Conservation (phyloP, 2,113 vertebrate species). For the Scartelaos histophorus region DNA sequence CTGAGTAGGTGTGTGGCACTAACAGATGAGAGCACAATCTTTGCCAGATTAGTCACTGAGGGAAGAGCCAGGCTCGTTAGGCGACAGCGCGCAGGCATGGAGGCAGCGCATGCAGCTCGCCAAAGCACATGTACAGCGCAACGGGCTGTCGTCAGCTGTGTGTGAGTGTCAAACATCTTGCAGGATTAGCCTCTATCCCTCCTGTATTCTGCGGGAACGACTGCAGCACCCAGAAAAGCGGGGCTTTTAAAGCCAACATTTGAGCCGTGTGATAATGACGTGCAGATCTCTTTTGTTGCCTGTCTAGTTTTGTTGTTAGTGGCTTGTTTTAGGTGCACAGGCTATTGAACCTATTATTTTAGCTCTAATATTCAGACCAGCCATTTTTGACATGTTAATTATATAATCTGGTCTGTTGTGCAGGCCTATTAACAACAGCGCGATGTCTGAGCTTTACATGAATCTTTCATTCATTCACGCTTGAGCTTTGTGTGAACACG, state of each 20-base stretch:
- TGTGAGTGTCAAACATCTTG: conserved; percentile 43
- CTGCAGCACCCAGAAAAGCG: conserved; percentile 41
- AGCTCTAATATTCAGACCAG: not conserved
- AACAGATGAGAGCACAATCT: conserved; percentile 72
- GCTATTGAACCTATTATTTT: conserved; percentile 18
- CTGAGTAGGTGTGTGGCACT: conserved; percentile 62
- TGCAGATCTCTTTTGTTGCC: conserved; percentile 49
- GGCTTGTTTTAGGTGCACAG: conserved; percentile 2
- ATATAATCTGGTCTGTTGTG: conserved; percentile 9
- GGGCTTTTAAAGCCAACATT: conserved; percentile 49
- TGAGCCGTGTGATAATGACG: conserved; percentile 38
- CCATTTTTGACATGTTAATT: conserved; percentile 3
- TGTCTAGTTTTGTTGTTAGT: conserved; percentile 27
- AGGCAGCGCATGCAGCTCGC: conserved; percentile 49
- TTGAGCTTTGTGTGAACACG: conserved; percentile 41
- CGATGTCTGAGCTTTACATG: conserved; percentile 43
- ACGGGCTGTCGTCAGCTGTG: conserved; percentile 45
- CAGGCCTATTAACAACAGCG: conserved; percentile 9
- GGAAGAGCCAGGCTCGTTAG: conserved; percentile 68
- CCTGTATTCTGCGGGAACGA: conserved; percentile 69
- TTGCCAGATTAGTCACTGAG: conserved; percentile 72
- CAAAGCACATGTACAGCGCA: conserved; percentile 6
- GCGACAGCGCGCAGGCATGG: conserved; percentile 59
- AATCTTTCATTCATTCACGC: conserved; percentile 30
- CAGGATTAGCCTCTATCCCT: conserved; percentile 71